Evolutionary conservation across 2,797 vertebrate species (phyloP).

Genomic region (Phalanger gymnotis): DNA sequence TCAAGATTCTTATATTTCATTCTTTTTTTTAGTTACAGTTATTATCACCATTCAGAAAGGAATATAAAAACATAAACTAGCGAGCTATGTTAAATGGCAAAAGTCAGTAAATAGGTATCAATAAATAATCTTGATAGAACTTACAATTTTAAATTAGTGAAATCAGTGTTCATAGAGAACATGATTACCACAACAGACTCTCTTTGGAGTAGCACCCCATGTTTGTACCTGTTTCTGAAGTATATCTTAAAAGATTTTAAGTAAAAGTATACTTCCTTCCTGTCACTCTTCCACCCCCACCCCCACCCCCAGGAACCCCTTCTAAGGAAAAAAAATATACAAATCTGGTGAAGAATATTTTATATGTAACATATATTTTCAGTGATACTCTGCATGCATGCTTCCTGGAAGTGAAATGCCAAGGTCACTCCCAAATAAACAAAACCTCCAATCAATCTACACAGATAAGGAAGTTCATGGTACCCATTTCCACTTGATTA

Average conservation of each 20-base stretch:
- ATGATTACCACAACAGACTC: slow-evolving; percentile 35
- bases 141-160: slow-evolving; percentile 63
- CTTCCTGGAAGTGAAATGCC: not conserved
- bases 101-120: slow-evolving; percentile 45
- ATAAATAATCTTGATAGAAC: slow-evolving; percentile 64
- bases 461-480: not conserved
- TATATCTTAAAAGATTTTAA: slow-evolving; percentile 62
- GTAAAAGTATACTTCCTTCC: slow-evolving; percentile 16
- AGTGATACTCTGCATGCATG: slow-evolving; percentile 70
- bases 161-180: slow-evolving; percentile 42
- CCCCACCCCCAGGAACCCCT: slow-evolving; percentile 51
- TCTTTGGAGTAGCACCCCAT: slow-evolving; percentile 34
- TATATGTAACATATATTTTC: slow-evolving; percentile 72
- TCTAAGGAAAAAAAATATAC: slow-evolving; percentile 55
- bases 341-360: slow-evolving; percentile 60
- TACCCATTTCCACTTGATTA: not conserved
- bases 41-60: slow-evolving; percentile 14
- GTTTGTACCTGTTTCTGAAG: slow-evolving; percentile 30
- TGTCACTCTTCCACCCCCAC: too few species aligned
- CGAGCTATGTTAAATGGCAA: slow-evolving; percentile 5
- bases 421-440: not conserved
- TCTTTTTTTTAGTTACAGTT: slow-evolving; percentile 42
- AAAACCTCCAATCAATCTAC: not conserved
- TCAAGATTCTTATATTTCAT: slow-evolving; percentile 45
- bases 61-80: slow-evolving; percentile 36